Base-by-base conservation (phyloP, 2,113 vertebrate species). In the Suricata suricatta region DNA sequence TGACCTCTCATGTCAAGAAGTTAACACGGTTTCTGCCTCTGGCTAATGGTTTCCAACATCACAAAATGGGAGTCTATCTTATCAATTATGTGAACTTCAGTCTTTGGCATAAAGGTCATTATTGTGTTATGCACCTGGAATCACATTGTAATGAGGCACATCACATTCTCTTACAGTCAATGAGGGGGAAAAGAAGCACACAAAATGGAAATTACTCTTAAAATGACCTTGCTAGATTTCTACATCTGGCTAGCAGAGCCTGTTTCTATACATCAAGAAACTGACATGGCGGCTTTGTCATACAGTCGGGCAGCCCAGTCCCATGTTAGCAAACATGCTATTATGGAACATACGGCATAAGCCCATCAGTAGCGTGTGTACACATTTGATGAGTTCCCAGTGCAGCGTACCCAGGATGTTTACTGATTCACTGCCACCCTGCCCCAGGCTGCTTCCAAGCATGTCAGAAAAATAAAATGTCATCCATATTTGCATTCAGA, bases 31-130 rank as follows among this genome's bases (percentile, higher is more conserved):
- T 97, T 97, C 93, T 98, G 95, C 77, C 77, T 97, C 96, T 88
- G 93, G 96, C 83, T 98, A 98, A 98, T 97, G 85, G 72, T 74
- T 98, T 97, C 93, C 83, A 97, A 29, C 93, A 91, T 52, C 80
- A 76, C 41, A 96, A 96, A 97, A 98, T 86, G 95, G 92, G 97
- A 98, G 92, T 88, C 97, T 97, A 64, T 80, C 96, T 98, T 97
- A 98, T 98, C 98, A 98, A 98, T 98, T 98, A 98, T 79, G 86
- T 98, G 97, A 98, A 98, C 97, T 98, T 98, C 97, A 95, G 97
- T 98, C 97, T 98, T 98, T 95, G 97, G 96, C 97, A 93, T 96
- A 98, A 98, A 98, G 98, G 98, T 98, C 98, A 97, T 98, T 97
- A 98, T 97, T 98, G 98, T 98, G 98, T 96, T 98, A 97, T 98